phyloP scores from a whole-genome alignment of 2,797 vertebrate genomes.

The Phrynocephalus vlangalii region DNA sequence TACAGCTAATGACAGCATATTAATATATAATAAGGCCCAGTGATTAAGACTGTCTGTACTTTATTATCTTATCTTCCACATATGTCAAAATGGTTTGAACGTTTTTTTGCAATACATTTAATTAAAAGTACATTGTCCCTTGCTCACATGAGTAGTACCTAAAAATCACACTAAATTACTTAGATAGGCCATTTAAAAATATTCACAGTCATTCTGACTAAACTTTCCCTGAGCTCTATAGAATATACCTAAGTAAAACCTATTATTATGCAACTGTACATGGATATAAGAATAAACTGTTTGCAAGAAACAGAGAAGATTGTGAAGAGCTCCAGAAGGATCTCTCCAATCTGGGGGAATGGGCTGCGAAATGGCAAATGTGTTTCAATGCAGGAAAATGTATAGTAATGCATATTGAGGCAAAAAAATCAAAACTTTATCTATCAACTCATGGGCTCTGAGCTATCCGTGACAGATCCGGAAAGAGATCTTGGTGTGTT shows the following conservation, averaged over 20 bases:
- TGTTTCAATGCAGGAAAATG: too few species aligned
- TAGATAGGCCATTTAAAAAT: slow-evolving; percentile 60
- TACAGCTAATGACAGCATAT: slow-evolving; percentile 84
- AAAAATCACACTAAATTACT: slow-evolving; percentile 70
- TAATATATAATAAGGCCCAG: slow-evolving; percentile 83
- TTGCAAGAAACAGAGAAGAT: background rate
- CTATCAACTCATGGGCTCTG: too few species aligned
- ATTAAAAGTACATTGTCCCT: slow-evolving; percentile 80
- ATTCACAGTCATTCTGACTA: slow-evolving; percentile 56
- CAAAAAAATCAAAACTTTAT: too few species aligned
- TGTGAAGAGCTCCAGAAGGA: too few species aligned
- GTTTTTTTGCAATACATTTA: slow-evolving; percentile 75
- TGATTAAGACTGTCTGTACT: slow-evolving; percentile 85
- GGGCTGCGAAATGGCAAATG: too few species aligned
- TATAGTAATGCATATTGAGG: too few species aligned
- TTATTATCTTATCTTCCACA: slow-evolving; percentile 85
- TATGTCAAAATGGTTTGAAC: slow-evolving; percentile 79
- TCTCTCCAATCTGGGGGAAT: too few species aligned
- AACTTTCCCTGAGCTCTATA: slow-evolving; percentile 40
- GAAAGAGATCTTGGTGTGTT: too few species aligned
- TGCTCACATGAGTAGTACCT: slow-evolving; percentile 67
- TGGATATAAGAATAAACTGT: slow-evolving; percentile 33
- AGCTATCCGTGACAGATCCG: too few species aligned
- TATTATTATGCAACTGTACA: background rate
- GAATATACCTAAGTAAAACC: slow-evolving; percentile 36